Percentiles rank a stretch among this genome's conserved stretches.
These are phyloP conservation scores for Rhingia rostrata DNA, from an alignment of 2,888 invertebrate species.

Conservation along the genomic window DNA sequence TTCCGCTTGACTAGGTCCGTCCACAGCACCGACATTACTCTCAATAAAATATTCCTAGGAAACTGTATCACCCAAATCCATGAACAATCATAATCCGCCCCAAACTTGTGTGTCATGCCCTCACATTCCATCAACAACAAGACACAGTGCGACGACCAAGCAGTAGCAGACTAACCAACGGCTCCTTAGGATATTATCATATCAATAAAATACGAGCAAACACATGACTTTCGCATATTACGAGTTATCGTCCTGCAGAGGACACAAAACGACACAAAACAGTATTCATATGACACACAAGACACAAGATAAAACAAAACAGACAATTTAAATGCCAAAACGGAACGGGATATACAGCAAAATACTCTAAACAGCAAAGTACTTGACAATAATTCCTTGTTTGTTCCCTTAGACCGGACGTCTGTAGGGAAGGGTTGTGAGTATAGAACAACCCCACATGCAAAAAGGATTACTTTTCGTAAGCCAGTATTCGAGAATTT, in stretches of 20 bases:
- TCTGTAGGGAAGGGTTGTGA: background rate
- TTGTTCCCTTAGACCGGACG: slow-evolving; percentile 1
- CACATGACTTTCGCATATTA: slow-evolving; percentile 53
- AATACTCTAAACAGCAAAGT: slow-evolving; percentile 41
- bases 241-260: slow-evolving; percentile 43
- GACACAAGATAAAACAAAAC: background rate
- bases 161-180: slow-evolving; percentile 24
- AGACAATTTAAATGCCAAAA: slow-evolving; percentile 14
- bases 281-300: slow-evolving; percentile 25
- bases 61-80: slow-evolving; percentile 14
- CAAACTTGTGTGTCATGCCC: slow-evolving; percentile 17
- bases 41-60: background rate
- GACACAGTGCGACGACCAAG: slow-evolving; percentile 14
- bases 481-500: slow-evolving; percentile 7
- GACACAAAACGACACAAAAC: slow-evolving; percentile 15
- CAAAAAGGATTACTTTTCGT: background rate
- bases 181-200: slow-evolving; percentile 63
- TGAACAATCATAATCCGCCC: slow-evolving; percentile 35
- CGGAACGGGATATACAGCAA: slow-evolving; percentile 28
- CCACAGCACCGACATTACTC: background rate
- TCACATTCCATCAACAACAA: slow-evolving; percentile 9
- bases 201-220: slow-evolving; percentile 64
- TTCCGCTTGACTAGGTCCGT: background rate
- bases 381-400: slow-evolving; percentile 54
- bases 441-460: background rate